Evolutionary conservation across 1,140 invertebrate genomes (phyloP), one percentile per base, ranked within the genome.

Genomic region (Branchinecta lynchi): DNA sequence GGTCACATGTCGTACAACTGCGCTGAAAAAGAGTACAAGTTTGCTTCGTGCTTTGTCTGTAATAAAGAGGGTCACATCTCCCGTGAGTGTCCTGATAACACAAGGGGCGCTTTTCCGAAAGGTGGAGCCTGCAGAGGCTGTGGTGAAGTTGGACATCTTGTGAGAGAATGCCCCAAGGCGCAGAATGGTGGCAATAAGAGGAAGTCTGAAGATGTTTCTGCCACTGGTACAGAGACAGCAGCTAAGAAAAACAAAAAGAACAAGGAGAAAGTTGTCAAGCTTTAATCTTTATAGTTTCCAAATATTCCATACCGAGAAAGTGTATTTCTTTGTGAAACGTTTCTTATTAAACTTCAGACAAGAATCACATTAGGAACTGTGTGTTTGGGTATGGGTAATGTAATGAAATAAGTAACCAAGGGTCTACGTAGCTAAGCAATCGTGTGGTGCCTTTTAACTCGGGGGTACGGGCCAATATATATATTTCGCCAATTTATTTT

Each of bases 61-160:
- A 84, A 85, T 45, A 85, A 91, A 77, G 81, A 84, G 77, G 90
- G 90, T 43, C 90, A 93, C 76, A 86, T 93, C 74, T 84, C 90
- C 8, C 82, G 86, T 70, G 87, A 92, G 73, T 93, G 90, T 79
- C 87, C 88, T 17, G 84, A 89, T 76, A 90, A 91, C 81, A 84
- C 87, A 0, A 87, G 86, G 75, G 92, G 92, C 10, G 77, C 93
- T 7, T 96, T 93, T 82, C 92, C 92, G 0, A 85, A 89, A 78
- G 92, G 89, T 67, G 92, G 92, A n/a, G 79, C 80, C 66, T 95
- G 92, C 78, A 86, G 86, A 74, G 77, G 86, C 7, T 94, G 91
- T 81, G 89, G 89, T 44, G 89, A 90, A 78, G 87, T 91, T 3
- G 89, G 89, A 45, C 91, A 94, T 81, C 81, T 92, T 60, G 87